Percentiles rank a stretch among this genome's conserved stretches.
phyloP scores from a whole-genome alignment of 2,888 invertebrate genomes.

The Agrilus mali region DNA sequence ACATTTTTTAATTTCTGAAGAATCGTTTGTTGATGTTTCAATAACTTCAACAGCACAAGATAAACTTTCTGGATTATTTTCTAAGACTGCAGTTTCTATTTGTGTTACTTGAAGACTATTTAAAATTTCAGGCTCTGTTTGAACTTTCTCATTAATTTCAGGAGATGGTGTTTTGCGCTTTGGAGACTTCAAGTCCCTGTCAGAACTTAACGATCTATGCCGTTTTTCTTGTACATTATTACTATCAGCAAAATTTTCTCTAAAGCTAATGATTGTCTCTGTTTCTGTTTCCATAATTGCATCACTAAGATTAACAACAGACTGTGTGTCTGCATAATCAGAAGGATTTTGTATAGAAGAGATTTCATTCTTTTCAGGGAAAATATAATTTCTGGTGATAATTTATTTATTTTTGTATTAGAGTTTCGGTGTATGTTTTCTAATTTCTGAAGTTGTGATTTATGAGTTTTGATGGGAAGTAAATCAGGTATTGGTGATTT shows the following conservation, averaged over 20 bases:
- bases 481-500: slow-evolving; percentile 30
- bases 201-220: slow-evolving; percentile 23
- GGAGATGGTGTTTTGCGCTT: slow-evolving; percentile 28
- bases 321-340: slow-evolving; percentile 21
- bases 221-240: slow-evolving; percentile 23
- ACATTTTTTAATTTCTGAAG: too few species aligned
- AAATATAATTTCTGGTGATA: too few species aligned
- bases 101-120: background rate
- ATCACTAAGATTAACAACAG: slow-evolving; percentile 31
- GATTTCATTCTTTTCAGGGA: background rate
- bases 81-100: background rate
- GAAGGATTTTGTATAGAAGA: background rate
- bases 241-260: slow-evolving; percentile 16
- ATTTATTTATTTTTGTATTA: background rate
- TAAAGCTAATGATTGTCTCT: slow-evolving; percentile 33
- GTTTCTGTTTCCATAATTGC: slow-evolving; percentile 28
- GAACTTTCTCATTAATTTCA: slow-evolving; percentile 5
- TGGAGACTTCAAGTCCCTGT: slow-evolving; percentile 20
- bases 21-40: too few species aligned
- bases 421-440: slow-evolving; percentile 4
- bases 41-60: too few species aligned
- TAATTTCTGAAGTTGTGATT: slow-evolving; percentile 16
- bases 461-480: slow-evolving; percentile 28
- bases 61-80: too few species aligned
- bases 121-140: background rate